These are phyloP conservation scores for Salvelinus fontinalis DNA, from an alignment of 2,113 vertebrate species.

Conservation along the genomic window DNA sequence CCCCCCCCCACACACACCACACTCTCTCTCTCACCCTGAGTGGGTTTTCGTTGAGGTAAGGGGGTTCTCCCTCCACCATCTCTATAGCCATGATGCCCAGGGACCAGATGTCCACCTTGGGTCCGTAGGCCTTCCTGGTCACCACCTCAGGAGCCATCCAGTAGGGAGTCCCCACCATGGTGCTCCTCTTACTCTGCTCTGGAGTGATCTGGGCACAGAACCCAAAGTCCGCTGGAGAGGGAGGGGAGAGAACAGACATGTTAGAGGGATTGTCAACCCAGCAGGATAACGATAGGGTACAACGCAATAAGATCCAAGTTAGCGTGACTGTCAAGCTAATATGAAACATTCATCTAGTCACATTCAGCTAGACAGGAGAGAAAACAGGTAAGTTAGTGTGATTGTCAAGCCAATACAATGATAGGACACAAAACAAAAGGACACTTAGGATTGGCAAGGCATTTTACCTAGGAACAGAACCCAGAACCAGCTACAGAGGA, in stretches of 20 bases:
- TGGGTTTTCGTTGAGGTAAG: constrained; percentile 97
- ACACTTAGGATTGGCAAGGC: too few relatives aligned
- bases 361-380: background rate
- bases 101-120: constrained; percentile 99
- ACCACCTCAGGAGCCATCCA: constrained; percentile 99
- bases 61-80: constrained; percentile 98
- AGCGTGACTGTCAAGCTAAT: too few relatives aligned
- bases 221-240: constrained; percentile 88
- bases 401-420: too few relatives aligned
- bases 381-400: too few relatives aligned
- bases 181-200: constrained; percentile 96
- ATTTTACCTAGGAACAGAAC: too few relatives aligned
- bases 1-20: background rate
- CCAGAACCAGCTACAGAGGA: background rate
- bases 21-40: constrained; percentile 88
- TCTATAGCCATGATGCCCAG: constrained; percentile 98
- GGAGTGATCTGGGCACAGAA: constrained; percentile 99
- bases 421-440: too few relatives aligned
- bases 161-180: constrained; percentile 97
- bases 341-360: too few relatives aligned
- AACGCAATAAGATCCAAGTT: background rate
- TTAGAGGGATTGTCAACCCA: background rate
- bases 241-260: background rate
- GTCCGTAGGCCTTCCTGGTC: constrained; percentile 94
- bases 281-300: background rate